Base-by-base conservation (phyloP, 2,888 invertebrate species). In the Antheraea yamamai region DNA sequence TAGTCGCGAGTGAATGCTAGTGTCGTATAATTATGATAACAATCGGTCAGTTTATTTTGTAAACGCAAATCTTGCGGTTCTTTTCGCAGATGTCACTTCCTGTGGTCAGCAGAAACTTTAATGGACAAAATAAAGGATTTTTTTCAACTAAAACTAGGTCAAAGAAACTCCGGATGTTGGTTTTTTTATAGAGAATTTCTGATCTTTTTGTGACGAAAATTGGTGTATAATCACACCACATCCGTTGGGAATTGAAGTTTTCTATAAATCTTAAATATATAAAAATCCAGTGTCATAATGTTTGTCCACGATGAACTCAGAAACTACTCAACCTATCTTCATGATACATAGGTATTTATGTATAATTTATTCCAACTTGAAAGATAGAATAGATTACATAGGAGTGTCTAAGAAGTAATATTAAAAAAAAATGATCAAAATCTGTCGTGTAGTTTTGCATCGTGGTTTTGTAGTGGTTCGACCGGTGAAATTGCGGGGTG, bases 11-110 rank as follows among this genome's bases (percentile, higher is more conserved):
- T 20, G 1, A 55, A 55, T 55, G 8, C 7, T 30, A 30, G 23
- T 35, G 58, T 20, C 16, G 35, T 20, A 55, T 55, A 20, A 73
- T 51, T 55, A 55, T 58, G 12, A 47, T 73, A 58, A 51, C 26
- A 73, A 58, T 70, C 14, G 70, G 70, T 70, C 70, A 70, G 70
- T 70, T 66, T 66, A 26, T 55, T 73, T 70, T n/a, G 30, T 16
- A 51, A 4, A 18, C 16, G 64, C 30, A 30, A 55, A 55, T 51
- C 51, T 30, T 73, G 73, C 23, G 55, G 52, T 73, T 73, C n/a
- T 39, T 39, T 0, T 39, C 52, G 47, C 74, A 66, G 74, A 47
- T 74, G 70, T 70, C 70, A 39, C 26, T 66, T 70, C 70, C 70
- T 68, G 74, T 30, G 74, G 74, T 74, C 74, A 74, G 35, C 8